Conservation (phyloP, 64 coral and sea anemone species). For the Porites lutea region DNA sequence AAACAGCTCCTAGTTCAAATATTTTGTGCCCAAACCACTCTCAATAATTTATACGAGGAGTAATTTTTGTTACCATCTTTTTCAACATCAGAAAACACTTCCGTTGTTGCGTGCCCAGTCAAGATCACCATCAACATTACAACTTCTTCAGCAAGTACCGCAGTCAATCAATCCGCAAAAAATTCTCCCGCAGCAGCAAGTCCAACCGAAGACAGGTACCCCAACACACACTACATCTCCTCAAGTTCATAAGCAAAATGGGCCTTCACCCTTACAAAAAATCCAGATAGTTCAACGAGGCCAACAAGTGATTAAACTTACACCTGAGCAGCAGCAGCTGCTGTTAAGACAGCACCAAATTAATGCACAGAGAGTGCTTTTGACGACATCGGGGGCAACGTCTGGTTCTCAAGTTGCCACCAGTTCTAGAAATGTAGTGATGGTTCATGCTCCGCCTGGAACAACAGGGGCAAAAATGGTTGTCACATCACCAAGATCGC, state of each 20-base stretch:
- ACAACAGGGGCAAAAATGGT: slow-evolving; percentile 45
- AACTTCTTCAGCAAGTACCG: slow-evolving; percentile 32
- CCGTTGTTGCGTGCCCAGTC: slow-evolving; percentile 75
- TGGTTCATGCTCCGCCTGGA: slow-evolving; percentile 66
- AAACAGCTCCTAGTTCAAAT: background rate
- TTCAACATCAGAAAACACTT: slow-evolving; percentile 62
- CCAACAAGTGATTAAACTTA: slow-evolving; percentile 59
- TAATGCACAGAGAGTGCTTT: slow-evolving; percentile 67
- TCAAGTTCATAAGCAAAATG: slow-evolving; percentile 63
- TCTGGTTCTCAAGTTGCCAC: slow-evolving; percentile 60
- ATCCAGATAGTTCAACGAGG: slow-evolving; percentile 56
- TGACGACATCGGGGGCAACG: slow-evolving; percentile 54
- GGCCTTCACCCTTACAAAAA: slow-evolving; percentile 52
- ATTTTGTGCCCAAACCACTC: background rate
- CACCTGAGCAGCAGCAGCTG: slow-evolving; percentile 81
- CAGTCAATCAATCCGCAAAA: slow-evolving; percentile 14
- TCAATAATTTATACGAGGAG: too few species aligned
- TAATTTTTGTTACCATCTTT: background rate
- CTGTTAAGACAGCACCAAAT: slow-evolving; percentile 67
- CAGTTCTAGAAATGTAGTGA: slow-evolving; percentile 62
- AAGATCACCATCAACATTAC: slow-evolving; percentile 25
- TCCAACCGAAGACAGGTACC: slow-evolving; percentile 41
- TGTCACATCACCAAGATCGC: slow-evolving; percentile 17
- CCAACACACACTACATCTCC: slow-evolving; percentile 31
- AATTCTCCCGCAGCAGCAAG: slow-evolving; percentile 25